These are phyloP conservation scores for Mirza zaza DNA, from an alignment of 2,113 vertebrate genomes.

Conservation along the genomic window DNA sequence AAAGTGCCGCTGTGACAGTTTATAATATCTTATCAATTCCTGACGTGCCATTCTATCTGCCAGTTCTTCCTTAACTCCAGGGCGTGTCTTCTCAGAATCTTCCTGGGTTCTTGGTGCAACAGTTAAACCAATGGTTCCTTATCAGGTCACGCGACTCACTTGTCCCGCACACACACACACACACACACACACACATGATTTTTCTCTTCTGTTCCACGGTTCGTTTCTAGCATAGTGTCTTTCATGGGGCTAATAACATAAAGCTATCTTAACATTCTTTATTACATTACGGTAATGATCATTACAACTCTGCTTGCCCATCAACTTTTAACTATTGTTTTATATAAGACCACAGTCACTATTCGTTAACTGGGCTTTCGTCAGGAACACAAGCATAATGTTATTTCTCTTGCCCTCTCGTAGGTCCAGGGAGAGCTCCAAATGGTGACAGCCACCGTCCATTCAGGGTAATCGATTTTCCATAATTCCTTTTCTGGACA, in stretches of 20 bases:
- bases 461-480: background rate
- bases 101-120: background rate
- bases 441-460: background rate
- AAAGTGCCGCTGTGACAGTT: background rate
- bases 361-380: background rate
- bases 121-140: background rate
- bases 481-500: background rate
- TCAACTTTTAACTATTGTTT: background rate
- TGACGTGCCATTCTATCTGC: background rate
- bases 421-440: background rate
- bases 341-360: background rate
- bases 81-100: background rate
- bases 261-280: background rate
- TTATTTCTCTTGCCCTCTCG: background rate
- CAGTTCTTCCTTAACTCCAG: background rate
- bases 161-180: rapidly evolving
- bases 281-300: background rate
- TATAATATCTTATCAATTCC: background rate
- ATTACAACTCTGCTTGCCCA: background rate
- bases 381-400: background rate
- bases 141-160: background rate
- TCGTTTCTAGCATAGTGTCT: background rate
- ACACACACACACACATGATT: rapidly evolving
- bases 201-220: background rate
- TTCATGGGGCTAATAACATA: background rate